Percentiles rank a stretch among this genome's conserved stretches.
Evolutionary conservation across 2,888 invertebrate genomes (phyloP).

Genomic region (Melangyna quadrimaculata): DNA sequence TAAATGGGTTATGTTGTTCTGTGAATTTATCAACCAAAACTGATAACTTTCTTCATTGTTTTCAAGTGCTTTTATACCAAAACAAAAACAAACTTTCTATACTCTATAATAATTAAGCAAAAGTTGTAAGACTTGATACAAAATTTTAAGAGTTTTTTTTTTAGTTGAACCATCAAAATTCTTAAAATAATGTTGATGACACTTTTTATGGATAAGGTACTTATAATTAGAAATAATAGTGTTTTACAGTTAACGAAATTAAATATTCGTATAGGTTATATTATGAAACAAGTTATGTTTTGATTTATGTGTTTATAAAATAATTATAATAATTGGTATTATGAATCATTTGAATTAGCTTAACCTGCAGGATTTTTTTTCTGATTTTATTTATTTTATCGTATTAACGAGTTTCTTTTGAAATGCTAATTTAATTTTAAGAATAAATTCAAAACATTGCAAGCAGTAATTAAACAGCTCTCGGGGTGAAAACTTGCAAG

Average conservation of each 20-base stretch:
- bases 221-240: neutral
- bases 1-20: conserved; percentile 23
- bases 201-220: neutral
- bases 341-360: neutral
- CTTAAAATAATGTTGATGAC: neutral
- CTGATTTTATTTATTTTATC: no score
- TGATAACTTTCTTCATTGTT: neutral
- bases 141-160: neutral
- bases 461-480: no score
- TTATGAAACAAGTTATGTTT: neutral
- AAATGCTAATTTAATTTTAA: no score
- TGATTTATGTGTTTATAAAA: neutral
- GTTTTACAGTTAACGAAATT: neutral
- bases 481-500: no score
- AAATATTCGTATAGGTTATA: no score
- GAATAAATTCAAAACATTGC: no score
- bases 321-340: neutral
- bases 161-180: neutral
- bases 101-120: no score
- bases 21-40: conserved; percentile 50
- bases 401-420: no score
- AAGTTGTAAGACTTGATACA: neutral
- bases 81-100: neutral
- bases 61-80: neutral
- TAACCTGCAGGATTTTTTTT: neutral